phyloP scores from a whole-genome alignment of 2,113 vertebrate species.

The Egretta garzetta region DNA sequence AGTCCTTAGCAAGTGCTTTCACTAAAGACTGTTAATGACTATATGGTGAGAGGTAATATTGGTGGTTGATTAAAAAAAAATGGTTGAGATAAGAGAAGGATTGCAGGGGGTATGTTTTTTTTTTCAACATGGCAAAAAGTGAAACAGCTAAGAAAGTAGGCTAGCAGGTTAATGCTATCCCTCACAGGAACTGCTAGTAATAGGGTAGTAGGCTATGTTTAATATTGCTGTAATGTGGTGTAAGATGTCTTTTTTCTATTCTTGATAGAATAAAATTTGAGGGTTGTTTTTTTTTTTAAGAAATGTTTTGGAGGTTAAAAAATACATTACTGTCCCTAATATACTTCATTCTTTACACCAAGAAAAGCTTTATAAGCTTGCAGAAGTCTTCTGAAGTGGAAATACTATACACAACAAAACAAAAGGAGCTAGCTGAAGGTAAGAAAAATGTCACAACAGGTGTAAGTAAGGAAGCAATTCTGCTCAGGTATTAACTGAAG shows the following conservation, averaged over 20 bases:
- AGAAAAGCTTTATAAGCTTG: background rate
- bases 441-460: background rate
- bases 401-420: background rate
- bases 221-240: background rate
- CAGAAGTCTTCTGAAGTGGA: background rate
- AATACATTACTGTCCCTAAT: background rate
- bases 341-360: background rate
- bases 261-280: background rate
- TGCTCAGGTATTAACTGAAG: accelerated
- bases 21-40: background rate
- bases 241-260: background rate
- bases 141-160: background rate
- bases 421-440: background rate
- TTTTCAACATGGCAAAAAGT: background rate
- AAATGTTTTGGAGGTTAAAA: background rate
- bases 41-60: background rate
- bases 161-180: background rate
- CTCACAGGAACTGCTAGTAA: background rate
- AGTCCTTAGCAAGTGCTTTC: background rate
- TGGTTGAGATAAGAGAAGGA: background rate
- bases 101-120: accelerated
- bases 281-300: background rate
- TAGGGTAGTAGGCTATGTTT: background rate
- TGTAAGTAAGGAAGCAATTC: background rate
- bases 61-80: background rate